phyloP scores from a whole-genome alignment of 2,113 vertebrate genomes.

The Cheilinus undulatus region DNA sequence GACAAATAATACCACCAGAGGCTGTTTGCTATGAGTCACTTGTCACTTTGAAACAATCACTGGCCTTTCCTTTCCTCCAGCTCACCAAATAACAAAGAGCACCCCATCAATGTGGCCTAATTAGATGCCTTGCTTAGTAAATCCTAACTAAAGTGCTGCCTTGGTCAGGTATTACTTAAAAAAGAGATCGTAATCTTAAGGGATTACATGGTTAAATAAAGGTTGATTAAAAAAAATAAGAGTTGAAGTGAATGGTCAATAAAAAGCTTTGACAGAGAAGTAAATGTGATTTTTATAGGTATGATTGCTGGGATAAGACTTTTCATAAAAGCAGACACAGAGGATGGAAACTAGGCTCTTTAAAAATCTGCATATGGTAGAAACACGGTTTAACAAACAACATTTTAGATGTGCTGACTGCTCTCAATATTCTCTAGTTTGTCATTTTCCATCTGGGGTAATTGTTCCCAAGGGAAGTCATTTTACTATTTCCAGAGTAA shows the following conservation, averaged over 20 bases:
- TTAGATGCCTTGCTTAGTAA: conserved; percentile 45
- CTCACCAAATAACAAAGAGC: conserved; percentile 45
- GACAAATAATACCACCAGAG: conserved; percentile 37
- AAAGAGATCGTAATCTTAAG: too few species aligned
- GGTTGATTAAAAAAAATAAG: too few species aligned
- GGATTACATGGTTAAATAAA: too few species aligned
- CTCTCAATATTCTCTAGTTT: too few species aligned
- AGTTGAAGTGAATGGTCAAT: conserved; percentile 28
- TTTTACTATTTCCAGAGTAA: neutral
- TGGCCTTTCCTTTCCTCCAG: conserved; percentile 47
- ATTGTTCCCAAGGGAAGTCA: neutral
- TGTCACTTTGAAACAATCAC: conserved; percentile 62
- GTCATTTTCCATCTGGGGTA: too few species aligned
- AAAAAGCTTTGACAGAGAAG: too few species aligned
- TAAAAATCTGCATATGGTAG: too few species aligned
- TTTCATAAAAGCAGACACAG: conserved; percentile 8
- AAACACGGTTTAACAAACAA: too few species aligned
- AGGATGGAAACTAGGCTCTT: too few species aligned
- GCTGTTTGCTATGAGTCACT: conserved; percentile 56
- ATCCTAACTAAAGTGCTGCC: conserved; percentile 51
- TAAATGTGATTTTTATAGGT: too few species aligned
- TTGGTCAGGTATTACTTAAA: too few species aligned
- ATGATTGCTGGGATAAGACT: conserved; percentile 1
- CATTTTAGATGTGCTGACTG: too few species aligned
- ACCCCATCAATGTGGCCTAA: conserved; percentile 60